phyloP scores from a whole-genome alignment of 2,888 invertebrate species.

The Ellobium chinense region DNA sequence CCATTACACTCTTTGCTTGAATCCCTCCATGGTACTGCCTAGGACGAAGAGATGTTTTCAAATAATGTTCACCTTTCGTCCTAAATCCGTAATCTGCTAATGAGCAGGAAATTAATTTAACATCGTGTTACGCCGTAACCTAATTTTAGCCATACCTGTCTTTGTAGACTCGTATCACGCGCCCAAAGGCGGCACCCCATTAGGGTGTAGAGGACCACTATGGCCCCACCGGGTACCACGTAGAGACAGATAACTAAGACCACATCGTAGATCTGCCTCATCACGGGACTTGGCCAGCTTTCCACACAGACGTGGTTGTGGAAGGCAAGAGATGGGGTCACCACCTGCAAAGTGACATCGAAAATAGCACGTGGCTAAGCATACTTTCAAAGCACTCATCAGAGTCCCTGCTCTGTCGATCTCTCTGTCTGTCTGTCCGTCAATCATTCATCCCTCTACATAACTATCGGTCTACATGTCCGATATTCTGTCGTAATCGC shows the following conservation, averaged over 20 bases:
- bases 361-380: too few relatives aligned
- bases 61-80: too few relatives aligned
- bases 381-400: too few relatives aligned
- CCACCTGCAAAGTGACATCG: constrained; percentile 30
- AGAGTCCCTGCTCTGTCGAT: too few relatives aligned
- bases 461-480: background rate
- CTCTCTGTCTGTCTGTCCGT: too few relatives aligned
- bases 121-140: too few relatives aligned
- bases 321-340: constrained; percentile 31
- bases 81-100: too few relatives aligned
- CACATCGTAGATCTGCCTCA: constrained; percentile 83
- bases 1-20: too few relatives aligned
- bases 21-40: too few relatives aligned
- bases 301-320: constrained; percentile 54
- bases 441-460: background rate
- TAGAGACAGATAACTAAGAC: constrained; percentile 87
- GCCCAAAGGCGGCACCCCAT: constrained; percentile 80
- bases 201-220: constrained; percentile 75
- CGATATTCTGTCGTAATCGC: background rate
- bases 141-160: too few relatives aligned
- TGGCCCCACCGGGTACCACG: constrained; percentile 84
- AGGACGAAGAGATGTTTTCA: too few relatives aligned
- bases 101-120: too few relatives aligned
- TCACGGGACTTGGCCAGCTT: constrained; percentile 66
- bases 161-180: constrained; percentile 55